A percentile compares a stretch with the other conserved stretches of the same genome.
phyloP scores from a whole-genome alignment of 35 echinoderm and acorn worm genomes.

The Heliocidaris tuberculata region DNA sequence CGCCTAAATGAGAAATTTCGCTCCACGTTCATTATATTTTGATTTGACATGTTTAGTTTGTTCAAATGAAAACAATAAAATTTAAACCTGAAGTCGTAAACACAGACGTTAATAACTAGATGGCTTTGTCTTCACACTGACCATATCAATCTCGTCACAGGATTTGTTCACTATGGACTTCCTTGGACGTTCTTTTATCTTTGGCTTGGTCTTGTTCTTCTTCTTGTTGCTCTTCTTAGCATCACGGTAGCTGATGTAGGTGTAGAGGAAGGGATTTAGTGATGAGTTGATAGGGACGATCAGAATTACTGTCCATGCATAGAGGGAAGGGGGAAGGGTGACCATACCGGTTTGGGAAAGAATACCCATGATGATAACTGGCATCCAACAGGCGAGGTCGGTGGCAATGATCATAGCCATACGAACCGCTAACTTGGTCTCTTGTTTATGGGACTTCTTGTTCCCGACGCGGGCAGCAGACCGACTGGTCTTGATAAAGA shows the following conservation, averaged over 20 bases:
- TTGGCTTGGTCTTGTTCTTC: too few relatives aligned
- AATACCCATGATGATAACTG: conserved; percentile 64
- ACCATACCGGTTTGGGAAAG: conserved; percentile 24
- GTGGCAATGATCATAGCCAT: conserved; percentile 69
- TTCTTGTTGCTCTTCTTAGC: too few relatives aligned
- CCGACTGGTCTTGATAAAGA: neutral
- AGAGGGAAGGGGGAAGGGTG: conserved; percentile 52
- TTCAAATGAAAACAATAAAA: too few relatives aligned
- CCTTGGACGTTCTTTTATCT: too few relatives aligned
- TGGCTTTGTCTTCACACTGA: too few relatives aligned
- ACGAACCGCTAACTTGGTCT: conserved; percentile 59
- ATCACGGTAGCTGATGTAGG: neutral
- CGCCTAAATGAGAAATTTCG: too few relatives aligned
- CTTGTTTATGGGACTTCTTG: neutral
- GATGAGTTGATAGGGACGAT: conserved; percentile 67
- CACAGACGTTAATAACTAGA: too few relatives aligned
- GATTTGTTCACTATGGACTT: too few relatives aligned
- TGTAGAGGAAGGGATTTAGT: conserved; percentile 65
- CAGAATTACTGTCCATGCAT: neutral
- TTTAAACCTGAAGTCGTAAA: too few relatives aligned
- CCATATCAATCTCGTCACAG: too few relatives aligned
- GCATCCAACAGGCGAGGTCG: conserved; percentile 69
- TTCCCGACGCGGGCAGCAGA: neutral
- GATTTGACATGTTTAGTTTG: too few relatives aligned
- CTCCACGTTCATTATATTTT: too few relatives aligned